Evolutionary conservation across 2,113 vertebrate species (phyloP), one percentile per base, ranked within the genome.

Genomic region (Muntiacus reevesi): DNA sequence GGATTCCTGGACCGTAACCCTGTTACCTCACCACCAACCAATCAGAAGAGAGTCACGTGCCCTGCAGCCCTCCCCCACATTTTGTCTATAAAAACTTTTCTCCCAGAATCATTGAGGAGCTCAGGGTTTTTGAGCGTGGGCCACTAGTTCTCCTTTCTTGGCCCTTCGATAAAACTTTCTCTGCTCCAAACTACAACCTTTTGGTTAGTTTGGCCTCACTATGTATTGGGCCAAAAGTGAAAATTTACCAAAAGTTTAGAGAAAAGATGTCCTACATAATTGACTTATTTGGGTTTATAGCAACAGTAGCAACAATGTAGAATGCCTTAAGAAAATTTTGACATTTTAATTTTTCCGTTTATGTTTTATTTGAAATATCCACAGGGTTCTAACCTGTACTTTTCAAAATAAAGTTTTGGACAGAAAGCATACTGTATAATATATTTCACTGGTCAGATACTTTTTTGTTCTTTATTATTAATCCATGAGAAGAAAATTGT

Each of bases 381-480:
- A 83, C 86, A 83, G 50, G 19, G 52, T 54, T 97, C 87, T 95
- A 95, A 43, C 43, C 40, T 81, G 3, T 59, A 94, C 50, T 97
- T 97, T 92, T 94, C 28, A 54, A 86, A 94, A 59, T 57, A 91
- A 88, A 97, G 84, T 30, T 94, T 88, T 89, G 45, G 88, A 45
- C n/a, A 96, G 74, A 96, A 83, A 16, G 19, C 64, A 92, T 87
- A 67, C 11, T 71, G 7, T 85, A 27, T 87, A 94, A 92, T 88
- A 67, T 87, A 96, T 94, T 91, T 97, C 71, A 74, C 36, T 87
- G 79, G 50, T 74, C 50, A 85, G 43, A 94, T 81, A 71, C 52
- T 57, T 85, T 96, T 82, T 94, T 81, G 36, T 62, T 92, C 74
- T 94, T 95, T 85, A 90, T 92, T 85, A 94, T 88, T 96, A 95